phyloP scores from a whole-genome alignment of 2,797 vertebrate genomes.

The Morelia viridis region DNA sequence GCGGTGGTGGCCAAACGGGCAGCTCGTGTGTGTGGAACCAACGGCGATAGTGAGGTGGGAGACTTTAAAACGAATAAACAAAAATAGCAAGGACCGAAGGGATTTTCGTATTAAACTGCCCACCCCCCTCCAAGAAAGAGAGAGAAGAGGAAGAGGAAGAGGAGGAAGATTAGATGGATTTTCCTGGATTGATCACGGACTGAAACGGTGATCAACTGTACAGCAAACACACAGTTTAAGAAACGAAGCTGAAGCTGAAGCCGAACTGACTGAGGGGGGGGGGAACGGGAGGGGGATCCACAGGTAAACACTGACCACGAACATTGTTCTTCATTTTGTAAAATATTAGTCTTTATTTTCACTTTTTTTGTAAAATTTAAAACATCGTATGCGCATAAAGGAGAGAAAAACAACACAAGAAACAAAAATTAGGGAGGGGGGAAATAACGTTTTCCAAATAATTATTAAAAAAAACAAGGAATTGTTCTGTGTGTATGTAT shows the following conservation, averaged over 20 bases:
- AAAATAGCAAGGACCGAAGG: slow-evolving; percentile 66
- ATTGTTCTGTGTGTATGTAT: slow-evolving; percentile 99
- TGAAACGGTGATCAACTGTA: slow-evolving; percentile 96
- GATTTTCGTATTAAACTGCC: slow-evolving; percentile 72
- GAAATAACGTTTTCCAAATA: slow-evolving; percentile 99
- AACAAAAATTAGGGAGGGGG: slow-evolving; percentile 93
- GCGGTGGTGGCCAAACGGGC: slow-evolving; percentile 44
- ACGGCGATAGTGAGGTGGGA: slow-evolving; percentile 37
- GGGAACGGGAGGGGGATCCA: slow-evolving; percentile 60
- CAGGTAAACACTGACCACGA: slow-evolving; percentile 82
- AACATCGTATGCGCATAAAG: slow-evolving; percentile 96
- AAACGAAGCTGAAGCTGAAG: slow-evolving; percentile 60
- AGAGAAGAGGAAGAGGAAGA: slow-evolving; percentile 45
- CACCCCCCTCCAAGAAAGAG: not conserved
- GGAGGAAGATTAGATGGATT: slow-evolving; percentile 72
- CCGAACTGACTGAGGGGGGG: slow-evolving; percentile 84
- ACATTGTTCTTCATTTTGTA: slow-evolving; percentile 99
- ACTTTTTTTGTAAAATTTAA: slow-evolving; percentile 89
- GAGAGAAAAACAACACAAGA: slow-evolving; percentile 50
- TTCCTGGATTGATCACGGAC: slow-evolving; percentile 85
- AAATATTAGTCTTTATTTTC: slow-evolving; percentile 99
- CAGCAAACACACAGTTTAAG: slow-evolving; percentile 75
- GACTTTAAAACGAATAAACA: slow-evolving; percentile 36
- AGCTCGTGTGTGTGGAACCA: slow-evolving; percentile 62
- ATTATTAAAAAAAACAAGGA: slow-evolving; percentile 89